A percentile compares a stretch with the other conserved stretches of the same genome.
These are phyloP conservation scores for Cyprinus carpio DNA, from an alignment of 2,113 vertebrate genomes.

Conservation along the genomic window DNA sequence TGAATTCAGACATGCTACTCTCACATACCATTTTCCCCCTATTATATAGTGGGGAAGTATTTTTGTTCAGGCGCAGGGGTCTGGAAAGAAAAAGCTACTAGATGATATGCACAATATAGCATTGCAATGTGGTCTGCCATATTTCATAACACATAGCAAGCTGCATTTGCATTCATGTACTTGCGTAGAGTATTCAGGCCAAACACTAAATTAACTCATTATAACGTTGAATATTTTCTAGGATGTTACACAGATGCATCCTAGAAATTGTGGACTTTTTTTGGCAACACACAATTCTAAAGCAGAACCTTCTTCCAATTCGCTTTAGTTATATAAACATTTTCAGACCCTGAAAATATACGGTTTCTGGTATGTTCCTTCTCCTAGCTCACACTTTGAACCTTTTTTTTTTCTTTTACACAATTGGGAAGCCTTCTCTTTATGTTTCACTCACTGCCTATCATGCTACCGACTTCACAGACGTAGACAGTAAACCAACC, in stretches of 20 bases:
- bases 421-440: background rate
- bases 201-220: background rate
- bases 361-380: background rate
- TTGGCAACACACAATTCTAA: background rate
- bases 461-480: background rate
- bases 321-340: constrained; percentile 3
- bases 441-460: constrained; percentile 2
- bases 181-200: background rate
- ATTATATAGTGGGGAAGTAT: background rate
- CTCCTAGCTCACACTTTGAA: background rate
- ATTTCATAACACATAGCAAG: background rate
- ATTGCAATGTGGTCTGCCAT: background rate
- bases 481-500: constrained; percentile 20
- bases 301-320: background rate
- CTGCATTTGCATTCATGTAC: background rate
- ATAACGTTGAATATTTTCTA: background rate
- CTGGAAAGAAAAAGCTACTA: background rate
- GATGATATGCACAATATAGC: background rate
- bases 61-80: background rate
- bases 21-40: background rate
- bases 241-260: background rate
- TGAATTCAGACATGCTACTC: background rate
- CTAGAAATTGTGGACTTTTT: background rate
- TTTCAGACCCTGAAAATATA: background rate
- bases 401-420: background rate